Base-by-base conservation (phyloP, 1,140 invertebrate genomes). In the Drosophila eugracilis region DNA sequence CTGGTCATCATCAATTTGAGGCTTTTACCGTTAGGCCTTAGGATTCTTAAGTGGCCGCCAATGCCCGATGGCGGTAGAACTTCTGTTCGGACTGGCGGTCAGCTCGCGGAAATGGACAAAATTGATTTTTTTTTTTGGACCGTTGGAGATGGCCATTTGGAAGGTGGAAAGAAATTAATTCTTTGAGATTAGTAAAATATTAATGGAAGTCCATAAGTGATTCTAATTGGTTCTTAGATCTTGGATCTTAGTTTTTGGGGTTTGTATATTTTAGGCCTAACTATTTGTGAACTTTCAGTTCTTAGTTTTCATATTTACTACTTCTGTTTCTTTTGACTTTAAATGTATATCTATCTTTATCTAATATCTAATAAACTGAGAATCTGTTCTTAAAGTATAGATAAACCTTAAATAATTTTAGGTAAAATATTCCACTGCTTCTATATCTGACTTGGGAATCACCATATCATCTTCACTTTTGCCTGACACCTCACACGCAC, bases 1-100 rank as follows among this genome's bases (percentile, higher is more conserved):
- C 49, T 74, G 70, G 62, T 75, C 60, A 28, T 74, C 66, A 86
- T 81, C 81, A 81, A 86, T 85, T 85, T 81, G 58, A 77, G 77
- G 17, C 52, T 53, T 81, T 85, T 85, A 86, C 80, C 67, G 80
- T 85, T 85, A 86, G 76, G 54, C 57, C 47, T 41, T 17, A 39
- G 36, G 53, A 62, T 85, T 70, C 44, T 49, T 76, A 65, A 84
- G 42, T 63, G 62, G 36, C 44, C 49, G 44, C 42, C 75, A 57
- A 75, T 44, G 53, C 30, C 67, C 53, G 36, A 17, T 50, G 53
- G 39, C 72, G 65, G 48, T 19, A 47, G 15, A 48, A 59, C 70
- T 62, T 62, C 55, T 85, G 57, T 69, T 42, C 60, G 10, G 6
- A 2, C 22, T n/a, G n/a, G 12, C 10, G 2, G 4, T 26, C 15